These are phyloP conservation scores for Carcina quercana DNA, from an alignment of 2,888 invertebrate species.

Conservation along the genomic window DNA sequence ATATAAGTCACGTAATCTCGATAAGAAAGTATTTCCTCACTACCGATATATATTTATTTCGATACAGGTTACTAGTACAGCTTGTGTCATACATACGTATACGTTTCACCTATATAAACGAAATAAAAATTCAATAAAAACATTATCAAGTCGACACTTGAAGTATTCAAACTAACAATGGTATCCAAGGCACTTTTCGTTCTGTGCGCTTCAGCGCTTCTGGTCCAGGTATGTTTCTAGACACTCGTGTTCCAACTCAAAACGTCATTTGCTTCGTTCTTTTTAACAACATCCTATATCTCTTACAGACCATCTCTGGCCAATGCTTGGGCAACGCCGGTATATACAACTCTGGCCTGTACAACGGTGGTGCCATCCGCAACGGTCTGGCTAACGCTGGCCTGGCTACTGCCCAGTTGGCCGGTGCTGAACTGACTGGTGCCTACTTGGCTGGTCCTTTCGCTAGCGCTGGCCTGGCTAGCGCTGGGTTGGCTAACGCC, in stretches of 20 bases:
- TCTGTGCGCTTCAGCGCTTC: not conserved
- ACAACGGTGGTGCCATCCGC: conserved; percentile 1
- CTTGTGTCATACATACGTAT: not conserved
- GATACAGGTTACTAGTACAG: not conserved
- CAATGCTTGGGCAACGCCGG: conserved; percentile 15
- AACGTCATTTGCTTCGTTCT: not conserved
- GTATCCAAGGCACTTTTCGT: not conserved
- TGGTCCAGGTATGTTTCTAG: not conserved
- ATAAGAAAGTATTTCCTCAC: not conserved
- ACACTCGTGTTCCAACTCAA: not conserved
- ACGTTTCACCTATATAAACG: not conserved
- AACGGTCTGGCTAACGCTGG: conserved; percentile 2
- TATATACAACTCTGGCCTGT: too few relatives aligned
- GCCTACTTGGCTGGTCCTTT: conserved; percentile 8
- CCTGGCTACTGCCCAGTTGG: conserved; percentile 2
- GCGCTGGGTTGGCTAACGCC: not conserved
- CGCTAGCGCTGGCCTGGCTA: conserved; percentile 5
- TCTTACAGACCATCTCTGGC: conserved; percentile 20
- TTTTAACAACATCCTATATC: not conserved
- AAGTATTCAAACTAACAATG: not conserved
- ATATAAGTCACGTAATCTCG: not conserved
- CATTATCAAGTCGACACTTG: not conserved
- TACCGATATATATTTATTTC: not conserved
- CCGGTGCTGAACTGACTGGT: conserved; percentile 4
- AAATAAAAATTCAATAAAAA: not conserved